phyloP scores from a whole-genome alignment of 2,888 invertebrate genomes.

The Hirtodrosophila histrioides region DNA sequence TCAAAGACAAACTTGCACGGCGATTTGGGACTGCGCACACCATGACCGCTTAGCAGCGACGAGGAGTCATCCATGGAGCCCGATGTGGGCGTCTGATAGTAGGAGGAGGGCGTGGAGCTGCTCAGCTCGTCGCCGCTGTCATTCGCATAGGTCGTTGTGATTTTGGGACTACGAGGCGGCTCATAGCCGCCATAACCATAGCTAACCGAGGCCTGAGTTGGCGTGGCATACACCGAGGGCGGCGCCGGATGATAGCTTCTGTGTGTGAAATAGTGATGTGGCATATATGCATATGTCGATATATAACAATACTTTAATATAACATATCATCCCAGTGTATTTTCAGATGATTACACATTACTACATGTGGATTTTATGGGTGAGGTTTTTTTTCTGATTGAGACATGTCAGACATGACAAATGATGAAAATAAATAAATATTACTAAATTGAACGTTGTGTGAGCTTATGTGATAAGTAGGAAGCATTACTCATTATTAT shows the following conservation, averaged over 20 bases:
- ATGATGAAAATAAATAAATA: too few species aligned
- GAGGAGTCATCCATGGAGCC: slow-evolving; percentile 77
- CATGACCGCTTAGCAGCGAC: slow-evolving; percentile 65
- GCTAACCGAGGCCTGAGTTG: slow-evolving; percentile 36
- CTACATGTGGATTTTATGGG: too few species aligned
- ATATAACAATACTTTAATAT: too few species aligned
- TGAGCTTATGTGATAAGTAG: too few species aligned
- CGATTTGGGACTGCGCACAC: slow-evolving; percentile 85
- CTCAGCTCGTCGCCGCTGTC: slow-evolving; percentile 78
- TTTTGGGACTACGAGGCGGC: slow-evolving; percentile 83
- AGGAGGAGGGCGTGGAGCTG: slow-evolving; percentile 78
- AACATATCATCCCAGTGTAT: too few species aligned
- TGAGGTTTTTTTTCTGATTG: too few species aligned
- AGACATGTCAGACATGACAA: too few species aligned
- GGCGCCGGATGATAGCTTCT: slow-evolving; percentile 59
- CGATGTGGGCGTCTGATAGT: slow-evolving; percentile 82
- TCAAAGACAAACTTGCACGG: slow-evolving; percentile 87
- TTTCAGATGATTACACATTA: too few species aligned
- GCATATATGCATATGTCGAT: too few species aligned
- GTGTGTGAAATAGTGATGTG: too few species aligned
- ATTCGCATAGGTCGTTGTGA: slow-evolving; percentile 84
- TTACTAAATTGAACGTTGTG: too few species aligned
- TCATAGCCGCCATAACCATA: slow-evolving; percentile 69
- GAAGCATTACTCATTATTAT: too few species aligned
- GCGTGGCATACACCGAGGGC: slow-evolving; percentile 56